Base-by-base conservation (phyloP, 2,797 vertebrate genomes). In the Tamandua tetradactyla region DNA sequence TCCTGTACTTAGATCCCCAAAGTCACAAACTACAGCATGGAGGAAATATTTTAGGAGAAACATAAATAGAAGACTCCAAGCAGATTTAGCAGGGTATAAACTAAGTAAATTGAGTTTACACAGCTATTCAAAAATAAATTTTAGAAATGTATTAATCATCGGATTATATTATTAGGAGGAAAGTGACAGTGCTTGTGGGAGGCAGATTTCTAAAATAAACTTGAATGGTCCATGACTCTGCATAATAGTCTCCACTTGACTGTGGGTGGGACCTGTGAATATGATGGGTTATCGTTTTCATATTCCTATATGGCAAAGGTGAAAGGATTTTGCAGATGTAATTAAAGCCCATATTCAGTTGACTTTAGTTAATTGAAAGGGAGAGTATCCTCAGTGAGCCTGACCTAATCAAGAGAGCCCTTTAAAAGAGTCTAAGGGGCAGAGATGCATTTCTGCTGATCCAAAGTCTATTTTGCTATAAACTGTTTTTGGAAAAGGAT, bases 71-170 rank as follows among this genome's bases (percentile, higher is more conserved):
- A 78, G 44, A 66, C 1, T 23, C 25, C 15, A 40, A 79, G 35
- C 15, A 1, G 47, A 72, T 84, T 78, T n/a, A 52, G 62, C 40
- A 83, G 44, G 32, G 13, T 35, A 47, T 80, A 71, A 89, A 4
- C 25, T 78, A 44, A 52, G 30, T 91, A 14, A 49, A 14, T 49
- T 11, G 47, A 49, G 47, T 49, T 49, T 49, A 49, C 47, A 49
- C 47, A 49, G 35, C 17, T 62, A 52, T 17, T 82, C 20, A 76
- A 87, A 76, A 80, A 64, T 40, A 49, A 76, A 69, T 57, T 88
- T 84, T 78, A 71, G n/a, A 87, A 61, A 92, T 88, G 14, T 74
- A 59, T 57, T 71, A 92, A 76, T 52, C 84, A 47, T 35, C 64
- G 27, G 57, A 72, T 40, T 88, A 55, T 92, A 47, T 55, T 62